Base-by-base conservation (phyloP, 2,888 invertebrate genomes). In the Drosophila melanosoma region DNA sequence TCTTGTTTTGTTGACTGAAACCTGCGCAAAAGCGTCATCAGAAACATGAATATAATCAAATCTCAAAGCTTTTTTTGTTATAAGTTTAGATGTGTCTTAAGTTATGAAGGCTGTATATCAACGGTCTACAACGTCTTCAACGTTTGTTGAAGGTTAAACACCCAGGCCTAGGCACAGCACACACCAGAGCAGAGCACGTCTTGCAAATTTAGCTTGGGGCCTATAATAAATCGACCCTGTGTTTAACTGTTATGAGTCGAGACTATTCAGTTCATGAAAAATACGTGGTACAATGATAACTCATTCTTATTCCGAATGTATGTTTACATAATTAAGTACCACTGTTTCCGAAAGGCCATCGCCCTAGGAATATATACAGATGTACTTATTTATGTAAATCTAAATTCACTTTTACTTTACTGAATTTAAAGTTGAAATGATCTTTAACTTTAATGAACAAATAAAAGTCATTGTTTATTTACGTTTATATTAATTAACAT, bases 21-120 rank as follows among this genome's bases (percentile, higher is more conserved):
- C 17, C 48, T 49, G 42, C 15, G 12, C 23, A 12, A 45, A 26
- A 57, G 8, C 52, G 36, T 23, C 33, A n/a, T 26, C 38, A 26
- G 45, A 23, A 17, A 26, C 68, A 68, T 48, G 26, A 59, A 17
- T 69, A 48, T 45, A 58, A 32, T 33, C 15, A 38, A 69, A n/a
- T 36, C 33, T 23, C 12, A 36, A 42, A 36, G 11, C 12, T 49
- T 42, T 26, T 40, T 53, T 38, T 42, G 15, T 23, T 15, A 15
- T 23, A 23, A 35, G 5, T 40, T 15, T 6, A 2, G n/a, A 29
- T 38, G 36, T 26, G 53, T 65, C 38, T 32, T 26, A 58, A 69
- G 35, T 58, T 64, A n/a, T 51, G 76, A 82, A 82, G 82, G 82
- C 69, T 81, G 68, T 57, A 63, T 68, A 74, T 73, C 67, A 85